phyloP scores from a whole-genome alignment of 2,888 invertebrate species.

The Deilephila elpenor region DNA sequence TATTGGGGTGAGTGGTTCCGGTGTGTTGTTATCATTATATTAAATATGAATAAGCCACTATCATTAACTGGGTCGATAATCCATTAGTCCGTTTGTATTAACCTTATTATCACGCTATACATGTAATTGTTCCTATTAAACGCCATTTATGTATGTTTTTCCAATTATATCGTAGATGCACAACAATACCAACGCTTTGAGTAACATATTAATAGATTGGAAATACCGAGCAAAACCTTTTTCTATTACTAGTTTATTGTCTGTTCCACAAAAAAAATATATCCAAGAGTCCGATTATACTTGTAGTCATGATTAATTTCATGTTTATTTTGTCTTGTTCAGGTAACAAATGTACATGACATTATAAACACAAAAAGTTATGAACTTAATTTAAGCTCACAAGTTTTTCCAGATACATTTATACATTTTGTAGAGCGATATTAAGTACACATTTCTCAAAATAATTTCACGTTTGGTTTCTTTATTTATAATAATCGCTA shows the following conservation, averaged over 20 bases:
- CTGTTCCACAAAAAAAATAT: no score
- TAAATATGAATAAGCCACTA: slow-evolving; percentile 49
- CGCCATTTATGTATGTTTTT: neutral
- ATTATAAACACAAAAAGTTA: no score
- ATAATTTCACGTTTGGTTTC: neutral
- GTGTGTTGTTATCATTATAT: slow-evolving; percentile 41
- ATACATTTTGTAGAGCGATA: neutral
- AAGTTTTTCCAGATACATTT: neutral
- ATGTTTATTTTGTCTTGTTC: no score
- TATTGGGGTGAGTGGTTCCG: slow-evolving; percentile 25
- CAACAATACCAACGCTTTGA: neutral
- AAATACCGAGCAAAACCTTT: no score
- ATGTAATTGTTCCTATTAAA: neutral
- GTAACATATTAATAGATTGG: no score
- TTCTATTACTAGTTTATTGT: no score
- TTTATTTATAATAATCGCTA: neutral
- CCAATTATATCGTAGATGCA: neutral
- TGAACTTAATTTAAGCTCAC: no score
- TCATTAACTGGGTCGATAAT: slow-evolving; percentile 50
- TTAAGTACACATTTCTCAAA: neutral
- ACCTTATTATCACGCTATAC: neutral
- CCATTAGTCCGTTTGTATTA: slow-evolving; percentile 45
- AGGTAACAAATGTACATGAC: no score
- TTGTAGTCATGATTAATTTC: no score
- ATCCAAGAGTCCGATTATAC: no score